Evolutionary conservation across 2,888 invertebrate genomes (phyloP), one percentile per base, ranked within the genome.

Genomic region (Penaeus monodon): DNA sequence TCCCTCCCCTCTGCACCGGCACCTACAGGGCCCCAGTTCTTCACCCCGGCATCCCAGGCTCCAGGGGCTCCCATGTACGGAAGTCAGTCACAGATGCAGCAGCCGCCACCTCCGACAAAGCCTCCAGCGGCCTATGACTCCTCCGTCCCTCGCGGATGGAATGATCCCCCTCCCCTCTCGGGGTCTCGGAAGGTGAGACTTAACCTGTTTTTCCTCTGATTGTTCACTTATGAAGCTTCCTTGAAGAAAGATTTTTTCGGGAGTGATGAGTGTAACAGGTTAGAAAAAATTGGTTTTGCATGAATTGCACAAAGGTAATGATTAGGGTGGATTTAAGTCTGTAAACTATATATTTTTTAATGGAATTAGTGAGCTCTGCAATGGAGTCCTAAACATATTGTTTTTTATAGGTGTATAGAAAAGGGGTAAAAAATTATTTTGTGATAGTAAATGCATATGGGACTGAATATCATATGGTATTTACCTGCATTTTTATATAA

Each of bases 141-240:
- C 2, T 85, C 86, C 10, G 84, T 88, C 24, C 89, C 89, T 12
- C 85, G 88, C 12, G 90, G 90, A 22, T 90, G 90, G 90, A 90
- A 90, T 87, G 90, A 90, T 65, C 90, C 90, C 44, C 90, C 90
- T 6, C 89, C 88, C 17, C 74, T 88, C 33, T 85, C 88, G 12
- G 49, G 80, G 0, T 85, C 88, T 29, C 85, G 89, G n/a, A 89
- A 86, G 83, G 90, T 90, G 63, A 83, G 89, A 70, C 57, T 82
- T 24, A 27, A 49, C 27, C 76, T 20, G 4, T 27, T 38, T 38
- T n/a, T 38, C 33, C 44, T 38, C n/a, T 24, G 2, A 79, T 29
- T 33, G 14, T 24, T 44, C 38, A 33, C 33, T 77, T 29, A 14
- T 77, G 10, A 17, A 29, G 2, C 33, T 20, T 77, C 24, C 22